Base-by-base conservation (phyloP, 2,113 vertebrate species). In the Hassar affinis region DNA sequence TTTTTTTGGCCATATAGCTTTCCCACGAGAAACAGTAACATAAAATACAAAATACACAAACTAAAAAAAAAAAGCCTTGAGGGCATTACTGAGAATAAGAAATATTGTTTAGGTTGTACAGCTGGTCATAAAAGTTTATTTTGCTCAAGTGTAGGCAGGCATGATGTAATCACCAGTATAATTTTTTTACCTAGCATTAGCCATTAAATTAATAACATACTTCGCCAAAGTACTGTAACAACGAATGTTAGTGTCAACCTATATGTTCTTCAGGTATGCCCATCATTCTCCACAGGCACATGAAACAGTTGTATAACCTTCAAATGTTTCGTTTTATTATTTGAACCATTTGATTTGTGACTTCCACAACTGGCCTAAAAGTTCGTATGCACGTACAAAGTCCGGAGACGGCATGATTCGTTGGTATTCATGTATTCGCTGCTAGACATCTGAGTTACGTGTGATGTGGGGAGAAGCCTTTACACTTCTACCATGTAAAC, bases 1-100 rank as follows among this genome's bases (percentile, higher is more conserved):
- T 87, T 90, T 85, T 80, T 88, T 89, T 78, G 30, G 90, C 79
- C 75, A 20, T 56, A 76, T 84, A 83, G 38, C 57, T 90, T 90
- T 88, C 88, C 91, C 91, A 89, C n/a, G 82, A 88, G 90, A 89
- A 92, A 89, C 75, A 85, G 71, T 90, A 90, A 88, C 85, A 74
- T 85, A 90, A 91, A 91, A 91, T 47, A n/a, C 0, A 51, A 91
- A 30, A 52, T 38, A 56, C 87, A 90, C 51, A 83, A 56, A 86
- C n/a, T n/a, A 89, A 15, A 11, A 30, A 51, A 75, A 20, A 56
- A 75, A 47, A 3, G 4, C 25, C 78, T 52, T 35, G 30, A 38
- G 74, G 14, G 54, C 49, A 56, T 56, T 77, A 56, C 74, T 52
- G 52, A 35, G 52, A 52, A 54, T 54, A 54, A 54, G 49, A 4